phyloP scores from a whole-genome alignment of 1,140 invertebrate species.

The Papilio polytes region DNA sequence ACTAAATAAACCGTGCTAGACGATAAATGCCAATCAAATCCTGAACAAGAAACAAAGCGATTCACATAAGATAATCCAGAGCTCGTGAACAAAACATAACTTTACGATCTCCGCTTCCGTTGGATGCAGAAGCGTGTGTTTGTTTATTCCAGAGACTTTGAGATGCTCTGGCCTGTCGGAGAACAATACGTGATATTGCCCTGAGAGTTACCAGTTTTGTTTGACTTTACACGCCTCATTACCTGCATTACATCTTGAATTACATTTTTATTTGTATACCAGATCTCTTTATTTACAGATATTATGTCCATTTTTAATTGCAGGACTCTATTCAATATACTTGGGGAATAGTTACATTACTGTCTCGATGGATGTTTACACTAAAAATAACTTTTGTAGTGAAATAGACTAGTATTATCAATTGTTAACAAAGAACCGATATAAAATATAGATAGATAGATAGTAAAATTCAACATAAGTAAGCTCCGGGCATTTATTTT shows the following conservation, averaged over 20 bases:
- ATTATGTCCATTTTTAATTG: no score
- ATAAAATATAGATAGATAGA: no score
- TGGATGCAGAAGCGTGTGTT: slow-evolving; percentile 3
- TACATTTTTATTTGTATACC: background rate
- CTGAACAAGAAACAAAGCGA: background rate
- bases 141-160: slow-evolving; percentile 12
- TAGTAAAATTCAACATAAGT: background rate
- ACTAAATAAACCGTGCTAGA: background rate
- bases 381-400: background rate
- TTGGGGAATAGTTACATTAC: no score
- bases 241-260: background rate
- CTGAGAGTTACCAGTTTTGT: background rate
- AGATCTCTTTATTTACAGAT: background rate
- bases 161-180: background rate
- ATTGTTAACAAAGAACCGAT: slow-evolving; percentile 1
- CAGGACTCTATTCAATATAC: no score
- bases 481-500: background rate
- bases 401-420: background rate
- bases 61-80: background rate
- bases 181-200: background rate
- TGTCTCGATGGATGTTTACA: no score
- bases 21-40: background rate
- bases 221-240: background rate
- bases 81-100: background rate
- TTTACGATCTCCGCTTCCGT: slow-evolving; percentile 9